Evolutionary conservation across 2,888 invertebrate genomes (phyloP), one percentile per base, ranked within the genome.

Genomic region (Drosophila mimetica): DNA sequence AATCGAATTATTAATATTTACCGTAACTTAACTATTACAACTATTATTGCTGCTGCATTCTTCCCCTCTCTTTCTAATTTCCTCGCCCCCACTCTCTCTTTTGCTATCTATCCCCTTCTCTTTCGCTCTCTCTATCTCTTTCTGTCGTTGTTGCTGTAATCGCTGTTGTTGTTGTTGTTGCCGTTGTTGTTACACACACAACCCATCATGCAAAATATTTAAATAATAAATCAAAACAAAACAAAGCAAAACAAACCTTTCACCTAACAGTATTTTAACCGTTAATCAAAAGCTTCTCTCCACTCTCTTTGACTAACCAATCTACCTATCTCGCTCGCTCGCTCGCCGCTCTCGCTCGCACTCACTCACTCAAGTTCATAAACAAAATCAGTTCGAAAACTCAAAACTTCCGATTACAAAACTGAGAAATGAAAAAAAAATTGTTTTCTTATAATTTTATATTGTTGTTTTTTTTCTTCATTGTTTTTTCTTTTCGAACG

Each of bases 381-480:
- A 51, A 55, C 41, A 57, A 57, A 53, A 25, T 14, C 41, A 30
- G 52, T 51, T 37, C 32, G 16, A 60, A 53, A 66, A 51, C 36
- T 46, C 11, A 39, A 34, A 47, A 55, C 32, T 13, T 44, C 30
- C 39, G 18, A 58, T 41, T 46, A 46, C n/a, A 46, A 70, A 65
- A 51, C 47, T 48, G 47, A 25, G 25, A 71, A 74, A 53, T 44
- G 22, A 8, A 46, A 9, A 46, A 71, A 80, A 69, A 58, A 63
- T 69, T 69, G 47, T 72, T 75, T 79, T 77, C 80, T 88, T 88
- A 76, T 83, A 79, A 88, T 88, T 83, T 83, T 83, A 76, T 85
- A 88, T 86, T 86, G 83, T 82, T 79, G 81, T 74, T 82, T 77
- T 81, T 77, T 80, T 79, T n/a, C n/a, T 74, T 73, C 77, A 66